Evolutionary conservation across 1,140 invertebrate genomes (phyloP), one percentile per base, ranked within the genome.

Genomic region (Drosophila sp.): DNA sequence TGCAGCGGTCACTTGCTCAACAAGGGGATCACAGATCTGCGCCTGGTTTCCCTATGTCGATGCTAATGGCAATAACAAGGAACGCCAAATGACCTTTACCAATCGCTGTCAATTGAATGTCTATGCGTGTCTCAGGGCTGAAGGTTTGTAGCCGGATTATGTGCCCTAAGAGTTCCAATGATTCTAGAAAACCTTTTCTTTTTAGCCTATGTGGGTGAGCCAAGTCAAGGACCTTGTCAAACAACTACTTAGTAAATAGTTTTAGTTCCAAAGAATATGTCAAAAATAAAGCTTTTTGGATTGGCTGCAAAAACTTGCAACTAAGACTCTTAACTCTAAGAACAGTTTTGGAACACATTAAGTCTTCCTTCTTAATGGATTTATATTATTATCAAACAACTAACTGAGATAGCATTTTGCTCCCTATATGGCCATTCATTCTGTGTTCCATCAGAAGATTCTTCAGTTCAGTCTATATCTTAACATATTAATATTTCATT

Each of bases 11-110:
- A 35, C 7, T 25, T 70, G 66, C 33, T 61, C 41, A 23, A 40
- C 38, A 1, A 54, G 30, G 1, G 66, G 23, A 1, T 58, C 50
- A 0, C 32, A 25, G 3, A 64, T 76, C 1, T 76, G 73, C 17
- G 73, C 33, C 4, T 76, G 72, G 73, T 76, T 76, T 44, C 73
- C 73, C 10, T 60, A 70, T 10, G 57, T 66, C 2, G 25, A 38
- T 7, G 41, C 60, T 33, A 70, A 63, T 23, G 73, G 73, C 29
- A 50, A 32, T 1, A 76, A 32, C 1, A 38, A 29, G 0, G 60
- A 35, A 7, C 55, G 66, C 2, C 7, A 41, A 7, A 11, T 30
- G 4, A 35, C 38, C 0, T 76, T 76, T 61, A 11, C 56, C 27
- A 77, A 40, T 50, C 73, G 74, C 4, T 77, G 74, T 41, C 32